Evolutionary conservation across 2,797 vertebrate species (phyloP), one percentile per base, ranked within the genome.

Genomic region (Argya squamiceps): DNA sequence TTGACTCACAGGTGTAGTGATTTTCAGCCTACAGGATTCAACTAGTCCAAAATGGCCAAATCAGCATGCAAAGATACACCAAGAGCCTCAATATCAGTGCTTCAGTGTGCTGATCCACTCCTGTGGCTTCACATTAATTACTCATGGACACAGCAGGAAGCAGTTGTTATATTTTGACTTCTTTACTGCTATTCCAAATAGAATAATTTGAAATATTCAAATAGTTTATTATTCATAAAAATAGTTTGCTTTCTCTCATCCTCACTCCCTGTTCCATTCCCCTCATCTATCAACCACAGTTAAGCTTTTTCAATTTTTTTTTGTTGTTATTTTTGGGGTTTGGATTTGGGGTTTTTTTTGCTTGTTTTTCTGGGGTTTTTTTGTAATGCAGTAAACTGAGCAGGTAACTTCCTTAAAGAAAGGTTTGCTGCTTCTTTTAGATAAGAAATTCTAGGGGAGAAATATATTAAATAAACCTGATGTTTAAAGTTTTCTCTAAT

Each of bases 331-430:
- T 68, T 22, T 36, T 55, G 32, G 7, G 5, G 5, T 58, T 58
- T 43, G 13, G 12, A 23, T 21, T 63, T 17, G 20, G 8, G 15
- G 10, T 11, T 5, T 41, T 24, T 55, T 58, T 9, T 32, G 9
- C 11, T 13, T 17, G 5, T 34, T 46, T 44, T 11, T 43, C 6
- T 29, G 14, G 6, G 4, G 12, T 68, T 29, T 11, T 36, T 52
- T 53, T 21, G 15, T 37, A 10, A 18, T 67, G 8, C 91, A 84
- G 34, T 91, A 92, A 47, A 70, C 36, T 79, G 62, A 84, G 39
- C n/a, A 68, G 73, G 50, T 96, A 96, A 91, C 84, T 94, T 80
- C 74, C 46, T 93, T 93, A 67, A 68, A 93, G 44, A 85, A 77
- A 90, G 49, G 39, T 69, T 92, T 97, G 80, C 83, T 95, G 6